Conservation (phyloP, 2,888 invertebrate species). For the Aphidius colemani region DNA sequence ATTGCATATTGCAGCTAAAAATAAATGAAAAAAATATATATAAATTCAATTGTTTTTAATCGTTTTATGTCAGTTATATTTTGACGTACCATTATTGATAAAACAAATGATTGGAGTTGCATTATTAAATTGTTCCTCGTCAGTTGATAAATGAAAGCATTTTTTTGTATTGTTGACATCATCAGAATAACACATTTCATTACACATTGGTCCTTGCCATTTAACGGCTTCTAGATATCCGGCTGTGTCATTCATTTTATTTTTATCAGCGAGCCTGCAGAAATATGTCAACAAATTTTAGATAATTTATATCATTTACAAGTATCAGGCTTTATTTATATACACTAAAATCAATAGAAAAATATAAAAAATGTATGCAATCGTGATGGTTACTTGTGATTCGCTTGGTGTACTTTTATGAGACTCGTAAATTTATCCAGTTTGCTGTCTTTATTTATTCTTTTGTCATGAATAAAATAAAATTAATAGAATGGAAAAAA, state of each 20-base stretch:
- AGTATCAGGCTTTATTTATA: conserved; percentile 10
- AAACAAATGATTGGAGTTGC: conserved; percentile 20
- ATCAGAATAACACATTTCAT: conserved; percentile 21
- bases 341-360: no score
- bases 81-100: conserved; percentile 17
- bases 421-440: conserved; percentile 24
- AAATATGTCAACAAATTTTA: conserved; percentile 11
- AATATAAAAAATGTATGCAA: no score
- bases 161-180: conserved; percentile 18
- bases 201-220: conserved; percentile 26
- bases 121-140: conserved; percentile 12
- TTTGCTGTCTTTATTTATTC: conserved; percentile 17
- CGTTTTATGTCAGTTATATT: background rate
- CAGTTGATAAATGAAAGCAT: conserved; percentile 21
- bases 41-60: background rate
- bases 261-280: conserved; percentile 25
- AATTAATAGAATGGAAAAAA: background rate
- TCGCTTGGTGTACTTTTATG: conserved; percentile 23
- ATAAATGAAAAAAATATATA: background rate
- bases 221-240: conserved; percentile 22
- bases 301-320: conserved; percentile 25
- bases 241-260: conserved; percentile 23
- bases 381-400: background rate
- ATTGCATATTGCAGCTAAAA: conserved; percentile 24
- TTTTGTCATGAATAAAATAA: background rate